phyloP scores from a whole-genome alignment of 2,113 vertebrate species.

The Onychorhynchus coronatus region DNA sequence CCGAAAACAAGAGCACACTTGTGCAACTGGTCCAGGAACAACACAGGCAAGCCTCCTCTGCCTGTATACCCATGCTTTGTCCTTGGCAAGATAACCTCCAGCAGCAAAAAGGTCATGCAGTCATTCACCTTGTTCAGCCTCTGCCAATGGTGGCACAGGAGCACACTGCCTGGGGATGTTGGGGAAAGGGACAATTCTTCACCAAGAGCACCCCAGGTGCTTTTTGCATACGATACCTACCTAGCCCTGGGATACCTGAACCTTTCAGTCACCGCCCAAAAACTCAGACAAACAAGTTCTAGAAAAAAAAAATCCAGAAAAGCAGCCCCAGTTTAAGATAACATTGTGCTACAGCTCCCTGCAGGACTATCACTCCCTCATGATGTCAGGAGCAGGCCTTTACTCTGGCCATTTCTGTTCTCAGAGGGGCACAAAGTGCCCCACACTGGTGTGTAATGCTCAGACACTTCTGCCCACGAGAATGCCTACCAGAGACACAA shows the following conservation, averaged over 20 bases:
- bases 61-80: background rate
- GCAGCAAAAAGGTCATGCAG: background rate
- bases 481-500: background rate
- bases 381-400: background rate
- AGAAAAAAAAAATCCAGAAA: background rate
- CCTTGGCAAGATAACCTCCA: background rate
- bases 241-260: background rate
- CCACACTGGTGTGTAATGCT: rapidly evolving
- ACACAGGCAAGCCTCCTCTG: background rate
- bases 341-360: background rate
- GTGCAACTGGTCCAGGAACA: background rate
- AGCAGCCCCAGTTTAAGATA: background rate
- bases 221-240: background rate
- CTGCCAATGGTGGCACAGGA: background rate
- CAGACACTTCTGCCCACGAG: background rate
- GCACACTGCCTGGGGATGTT: background rate
- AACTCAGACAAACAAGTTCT: background rate
- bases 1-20: background rate
- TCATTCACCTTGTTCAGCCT: background rate
- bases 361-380: background rate
- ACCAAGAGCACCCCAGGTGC: background rate
- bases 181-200: background rate
- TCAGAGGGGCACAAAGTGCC: background rate
- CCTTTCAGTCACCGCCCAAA: background rate
- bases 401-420: background rate